These are phyloP conservation scores for Tarsius wallacei DNA, from an alignment of 2,797 vertebrate genomes.

Conservation along the genomic window DNA sequence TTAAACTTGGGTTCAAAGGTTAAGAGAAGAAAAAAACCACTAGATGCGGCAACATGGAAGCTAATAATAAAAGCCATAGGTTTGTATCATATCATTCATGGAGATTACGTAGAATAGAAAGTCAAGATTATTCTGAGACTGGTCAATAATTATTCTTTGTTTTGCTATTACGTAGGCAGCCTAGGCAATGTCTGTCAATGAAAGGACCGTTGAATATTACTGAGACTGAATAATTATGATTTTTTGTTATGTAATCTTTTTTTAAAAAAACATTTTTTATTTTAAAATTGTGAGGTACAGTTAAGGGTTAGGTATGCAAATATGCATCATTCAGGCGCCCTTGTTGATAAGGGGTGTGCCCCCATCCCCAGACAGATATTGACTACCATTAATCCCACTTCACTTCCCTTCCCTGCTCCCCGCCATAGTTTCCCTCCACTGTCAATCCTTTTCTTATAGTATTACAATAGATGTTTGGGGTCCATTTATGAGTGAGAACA, in stretches of 20 bases:
- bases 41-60: not conserved
- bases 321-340: too few species aligned
- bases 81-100: not conserved
- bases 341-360: too few species aligned
- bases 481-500: too few species aligned
- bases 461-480: too few species aligned
- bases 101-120: not conserved
- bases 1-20: not conserved
- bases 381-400: too few species aligned
- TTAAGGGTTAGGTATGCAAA: too few species aligned
- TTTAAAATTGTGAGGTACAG: too few species aligned
- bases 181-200: not conserved
- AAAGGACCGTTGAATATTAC: not conserved
- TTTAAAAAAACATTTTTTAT: too few species aligned
- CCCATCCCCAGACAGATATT: too few species aligned
- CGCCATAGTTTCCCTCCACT: too few species aligned
- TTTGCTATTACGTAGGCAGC: not conserved
- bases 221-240: not conserved
- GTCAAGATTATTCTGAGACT: not conserved
- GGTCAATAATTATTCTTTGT: not conserved
- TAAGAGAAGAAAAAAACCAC: not conserved
- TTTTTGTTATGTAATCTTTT: not conserved
- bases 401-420: too few species aligned
- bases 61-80: not conserved
- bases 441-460: too few species aligned